Evolutionary conservation across 2,797 vertebrate genomes (phyloP), one percentile per base, ranked within the genome.

Genomic region (Neosalanx taihuensis): DNA sequence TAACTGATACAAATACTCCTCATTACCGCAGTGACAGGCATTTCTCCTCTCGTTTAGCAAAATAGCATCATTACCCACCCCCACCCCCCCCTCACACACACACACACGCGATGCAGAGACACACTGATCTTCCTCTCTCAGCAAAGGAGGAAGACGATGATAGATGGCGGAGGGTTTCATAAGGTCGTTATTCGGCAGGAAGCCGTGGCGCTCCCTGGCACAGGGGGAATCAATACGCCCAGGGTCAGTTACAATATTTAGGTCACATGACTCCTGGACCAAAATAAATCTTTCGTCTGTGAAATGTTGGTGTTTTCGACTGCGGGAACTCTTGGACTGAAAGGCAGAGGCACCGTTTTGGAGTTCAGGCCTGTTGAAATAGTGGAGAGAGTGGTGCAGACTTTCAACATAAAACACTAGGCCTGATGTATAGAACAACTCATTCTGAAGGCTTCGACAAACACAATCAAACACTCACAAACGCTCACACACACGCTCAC

Each of bases 211-310:
- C 89, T 92, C 78, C 86, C 84, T 91, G 72, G 84, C 83, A 84
- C 68, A 79, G 83, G 75, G 70, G 70, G 88, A 93, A 94, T 94
- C 92, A 91, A 94, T 94, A 90, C 70, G 67, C 86, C 81, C 81
- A 84, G 91, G 91, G 90, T 94, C 92, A 92, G 90, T 93, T 94
- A 92, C 92, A 93, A 92, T 91, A 92, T 89, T 90, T 92, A 91
- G 86, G 85, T 92, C 90, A 92, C 85, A 86, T 92, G 89, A 91
- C 88, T 93, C 90, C 86, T 76, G 90, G 89, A 80, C 90, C 85
- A 88, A 92, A 91, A 93, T 91, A 92, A 91, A 93, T 91, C 90
- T 77, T 76, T 81, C 92, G 87, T 88, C 88, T 79, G 72, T 88
- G 87, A 91, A 90, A 92, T 82, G 85, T 88, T 85, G 80, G 41